Evolutionary conservation across 2,113 vertebrate species (phyloP).

Genomic region (Leptobrachium leishanense): DNA sequence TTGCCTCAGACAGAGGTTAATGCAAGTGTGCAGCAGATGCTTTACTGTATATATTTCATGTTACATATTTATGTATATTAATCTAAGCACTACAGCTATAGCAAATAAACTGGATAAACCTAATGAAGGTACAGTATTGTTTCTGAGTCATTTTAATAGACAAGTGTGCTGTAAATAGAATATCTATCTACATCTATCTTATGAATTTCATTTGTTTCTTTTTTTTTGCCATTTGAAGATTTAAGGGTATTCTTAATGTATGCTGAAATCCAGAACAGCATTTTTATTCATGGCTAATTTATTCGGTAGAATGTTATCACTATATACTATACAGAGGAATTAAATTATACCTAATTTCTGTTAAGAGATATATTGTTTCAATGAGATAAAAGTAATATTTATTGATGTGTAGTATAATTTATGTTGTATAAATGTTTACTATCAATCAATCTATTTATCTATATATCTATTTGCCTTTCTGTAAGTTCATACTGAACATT

Average conservation of each 20-base stretch:
- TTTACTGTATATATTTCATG: constrained; percentile 54
- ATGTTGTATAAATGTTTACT: neutral
- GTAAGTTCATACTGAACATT: too few relatives aligned
- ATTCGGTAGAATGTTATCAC: too few relatives aligned
- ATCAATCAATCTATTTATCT: neutral
- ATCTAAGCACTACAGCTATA: neutral
- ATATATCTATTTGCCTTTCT: neutral
- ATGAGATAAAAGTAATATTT: too few relatives aligned
- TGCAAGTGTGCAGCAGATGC: constrained; percentile 72
- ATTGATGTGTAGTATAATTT: too few relatives aligned
- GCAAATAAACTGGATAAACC: constrained; percentile 54
- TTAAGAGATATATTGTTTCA: too few relatives aligned
- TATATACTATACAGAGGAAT: too few relatives aligned
- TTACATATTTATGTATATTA: neutral
- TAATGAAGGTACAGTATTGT: constrained; percentile 65
- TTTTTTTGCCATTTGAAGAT: neutral
- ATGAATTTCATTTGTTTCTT: neutral
- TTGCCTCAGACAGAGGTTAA: constrained; percentile 68
- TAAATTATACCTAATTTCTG: too few relatives aligned
- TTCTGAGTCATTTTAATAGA: constrained; percentile 12
- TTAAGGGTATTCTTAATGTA: too few relatives aligned
- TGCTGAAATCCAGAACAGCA: too few relatives aligned
- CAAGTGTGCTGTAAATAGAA: neutral
- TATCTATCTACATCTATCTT: neutral
- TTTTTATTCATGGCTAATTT: too few relatives aligned